A percentile compares a stretch with the other conserved stretches of the same genome.
These are phyloP conservation scores for Hyles vespertilio DNA, from an alignment of 1,140 invertebrate genomes.

Conservation along the genomic window DNA sequence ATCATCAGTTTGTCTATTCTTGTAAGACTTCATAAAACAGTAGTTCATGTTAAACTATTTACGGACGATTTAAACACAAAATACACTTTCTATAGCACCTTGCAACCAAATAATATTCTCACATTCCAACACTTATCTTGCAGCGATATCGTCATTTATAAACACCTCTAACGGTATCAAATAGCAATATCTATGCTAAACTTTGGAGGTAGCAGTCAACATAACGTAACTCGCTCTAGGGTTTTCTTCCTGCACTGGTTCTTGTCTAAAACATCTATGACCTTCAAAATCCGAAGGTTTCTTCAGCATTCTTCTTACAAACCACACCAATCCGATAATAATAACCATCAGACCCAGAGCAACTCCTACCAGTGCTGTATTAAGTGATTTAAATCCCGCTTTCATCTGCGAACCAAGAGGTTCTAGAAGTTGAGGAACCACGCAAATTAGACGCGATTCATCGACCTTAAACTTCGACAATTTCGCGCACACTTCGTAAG, in stretches of 20 bases:
- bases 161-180: background rate
- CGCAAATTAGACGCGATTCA: slow-evolving; percentile 69
- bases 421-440: slow-evolving; percentile 72
- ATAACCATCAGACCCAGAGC: slow-evolving; percentile 74
- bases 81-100: no score
- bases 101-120: no score
- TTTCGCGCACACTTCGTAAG: slow-evolving; percentile 71
- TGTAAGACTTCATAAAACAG: no score
- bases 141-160: background rate
- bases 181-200: slow-evolving; percentile 30
- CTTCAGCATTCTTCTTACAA: slow-evolving; percentile 74
- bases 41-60: no score
- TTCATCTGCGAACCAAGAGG: slow-evolving; percentile 54
- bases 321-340: slow-evolving; percentile 75
- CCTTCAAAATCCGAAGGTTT: slow-evolving; percentile 69
- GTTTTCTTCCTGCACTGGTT: slow-evolving; percentile 67
- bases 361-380: slow-evolving; percentile 73
- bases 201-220: slow-evolving; percentile 79
- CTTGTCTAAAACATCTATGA: slow-evolving; percentile 77
- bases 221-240: slow-evolving; percentile 77
- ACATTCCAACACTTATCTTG: no score
- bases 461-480: slow-evolving; percentile 62
- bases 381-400: slow-evolving; percentile 68
- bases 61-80: no score
- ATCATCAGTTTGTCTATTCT: no score